Conservation (phyloP, 2,797 vertebrate species). For the Microctenopoma stevenorrisi region DNA sequence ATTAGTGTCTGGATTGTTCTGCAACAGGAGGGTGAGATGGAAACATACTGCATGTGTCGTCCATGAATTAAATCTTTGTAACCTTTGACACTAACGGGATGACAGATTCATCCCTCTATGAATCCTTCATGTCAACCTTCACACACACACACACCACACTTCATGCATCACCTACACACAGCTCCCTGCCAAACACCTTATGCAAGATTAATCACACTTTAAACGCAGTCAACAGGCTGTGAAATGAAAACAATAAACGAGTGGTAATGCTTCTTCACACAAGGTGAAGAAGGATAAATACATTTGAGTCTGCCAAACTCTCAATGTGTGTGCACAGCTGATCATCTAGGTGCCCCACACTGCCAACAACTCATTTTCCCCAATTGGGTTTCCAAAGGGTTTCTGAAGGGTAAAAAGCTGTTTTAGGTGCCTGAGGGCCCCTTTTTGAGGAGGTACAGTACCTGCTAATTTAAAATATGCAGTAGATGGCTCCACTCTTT, state of each 20-base stretch:
- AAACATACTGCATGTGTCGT: constrained; percentile 24
- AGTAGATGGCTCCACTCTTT: constrained; percentile 42
- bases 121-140: constrained; percentile 45
- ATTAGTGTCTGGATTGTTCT: constrained; percentile 13
- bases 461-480: constrained; percentile 70
- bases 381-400: constrained; percentile 22
- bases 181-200: constrained; percentile 53
- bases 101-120: constrained; percentile 34
- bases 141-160: constrained; percentile 37
- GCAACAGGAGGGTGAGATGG: neutral
- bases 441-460: constrained; percentile 22
- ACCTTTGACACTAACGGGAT: constrained; percentile 20
- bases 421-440: constrained; percentile 12
- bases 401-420: constrained; percentile 19
- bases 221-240: constrained; percentile 68
- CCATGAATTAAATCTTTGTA: constrained; percentile 32
- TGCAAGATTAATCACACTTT: constrained; percentile 73
- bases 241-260: constrained; percentile 62
- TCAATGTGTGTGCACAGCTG: neutral
- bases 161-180: constrained; percentile 40
- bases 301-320: constrained; percentile 33
- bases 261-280: constrained; percentile 60
- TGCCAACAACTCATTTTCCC: constrained; percentile 21
- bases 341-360: neutral
- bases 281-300: constrained; percentile 50